Conservation (phyloP, 2,888 invertebrate genomes). For the Philereme transversata region DNA sequence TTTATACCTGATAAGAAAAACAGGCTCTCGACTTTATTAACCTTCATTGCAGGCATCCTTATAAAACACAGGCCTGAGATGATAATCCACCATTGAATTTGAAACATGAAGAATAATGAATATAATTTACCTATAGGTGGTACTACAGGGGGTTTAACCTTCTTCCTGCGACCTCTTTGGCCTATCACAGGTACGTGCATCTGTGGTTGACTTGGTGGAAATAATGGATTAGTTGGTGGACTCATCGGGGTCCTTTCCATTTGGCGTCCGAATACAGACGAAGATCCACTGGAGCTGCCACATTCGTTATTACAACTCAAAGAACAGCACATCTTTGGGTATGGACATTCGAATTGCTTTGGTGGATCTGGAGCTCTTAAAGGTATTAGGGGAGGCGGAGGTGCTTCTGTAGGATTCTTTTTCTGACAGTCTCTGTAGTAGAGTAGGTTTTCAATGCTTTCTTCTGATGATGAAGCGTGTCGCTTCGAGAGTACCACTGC, state of each 20-base stretch:
- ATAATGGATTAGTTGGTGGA: conserved; percentile 25
- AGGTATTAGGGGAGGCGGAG: neutral
- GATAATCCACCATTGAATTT: too few species aligned
- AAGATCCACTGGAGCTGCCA: conserved; percentile 15
- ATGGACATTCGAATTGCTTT: conserved; percentile 47
- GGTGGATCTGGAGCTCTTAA: conserved; percentile 9
- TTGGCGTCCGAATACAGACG: conserved; percentile 39
- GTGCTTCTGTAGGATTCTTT: conserved; percentile 38
- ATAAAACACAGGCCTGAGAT: too few species aligned
- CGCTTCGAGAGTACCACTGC: conserved; percentile 47
- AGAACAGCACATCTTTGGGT: conserved; percentile 70
- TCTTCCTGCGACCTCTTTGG: conserved; percentile 51
- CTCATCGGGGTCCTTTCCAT: conserved; percentile 25
- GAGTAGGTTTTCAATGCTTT: conserved; percentile 72
- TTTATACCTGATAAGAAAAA: too few species aligned
- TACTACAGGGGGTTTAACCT: conserved; percentile 39
- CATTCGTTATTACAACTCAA: conserved; percentile 67
- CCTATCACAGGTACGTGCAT: conserved; percentile 31
- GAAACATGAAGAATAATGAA: neutral
- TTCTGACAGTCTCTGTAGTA: conserved; percentile 71
- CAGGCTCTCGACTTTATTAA: too few species aligned
- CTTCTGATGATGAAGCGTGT: conserved; percentile 57
- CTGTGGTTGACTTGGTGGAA: conserved; percentile 27
- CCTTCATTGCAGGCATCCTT: too few species aligned
- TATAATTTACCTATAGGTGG: conserved; percentile 33